Conservation (phyloP, 2,888 invertebrate genomes). For the Stenodema calcarata region DNA sequence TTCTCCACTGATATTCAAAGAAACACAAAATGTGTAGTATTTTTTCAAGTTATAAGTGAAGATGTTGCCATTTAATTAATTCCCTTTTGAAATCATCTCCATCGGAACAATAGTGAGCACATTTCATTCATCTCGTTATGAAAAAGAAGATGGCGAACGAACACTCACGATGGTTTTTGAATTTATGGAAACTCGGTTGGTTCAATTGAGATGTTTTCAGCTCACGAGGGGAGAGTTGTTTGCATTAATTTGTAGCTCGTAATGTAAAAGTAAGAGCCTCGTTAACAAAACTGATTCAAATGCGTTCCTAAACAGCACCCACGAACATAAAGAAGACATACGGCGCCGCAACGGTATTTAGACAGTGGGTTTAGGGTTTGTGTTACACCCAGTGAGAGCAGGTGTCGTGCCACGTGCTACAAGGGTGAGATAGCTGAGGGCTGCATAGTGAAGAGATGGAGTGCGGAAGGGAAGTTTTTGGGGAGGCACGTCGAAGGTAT, state of each 20-base stretch:
- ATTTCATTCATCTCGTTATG: neutral
- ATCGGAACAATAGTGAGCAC: too few relatives aligned
- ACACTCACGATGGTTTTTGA: neutral
- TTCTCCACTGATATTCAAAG: too few relatives aligned
- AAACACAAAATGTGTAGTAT: too few relatives aligned
- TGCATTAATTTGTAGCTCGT: slow-evolving; percentile 41
- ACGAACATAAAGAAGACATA: slow-evolving; percentile 39
- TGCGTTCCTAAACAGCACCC: neutral
- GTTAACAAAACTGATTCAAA: slow-evolving; percentile 48
- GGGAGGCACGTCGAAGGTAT: neutral
- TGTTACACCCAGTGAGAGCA: slow-evolving; percentile 22
- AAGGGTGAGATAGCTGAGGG: neutral
- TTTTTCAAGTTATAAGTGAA: too few relatives aligned
- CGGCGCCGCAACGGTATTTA: slow-evolving; percentile 31
- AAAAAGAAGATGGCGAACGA: neutral
- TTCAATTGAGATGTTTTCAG: slow-evolving; percentile 15
- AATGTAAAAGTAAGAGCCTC: slow-evolving; percentile 46
- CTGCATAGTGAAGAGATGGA: neutral
- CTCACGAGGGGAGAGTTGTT: slow-evolving; percentile 10
- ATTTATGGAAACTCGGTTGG: neutral
- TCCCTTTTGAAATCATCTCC: too few relatives aligned
- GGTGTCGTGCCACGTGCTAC: slow-evolving; percentile 39
- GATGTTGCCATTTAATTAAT: too few relatives aligned
- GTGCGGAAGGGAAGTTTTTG: neutral
- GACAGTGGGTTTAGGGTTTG: slow-evolving; percentile 22